phyloP scores from a whole-genome alignment of 2,888 invertebrate genomes.

The Microctonus aethiopoides region DNA sequence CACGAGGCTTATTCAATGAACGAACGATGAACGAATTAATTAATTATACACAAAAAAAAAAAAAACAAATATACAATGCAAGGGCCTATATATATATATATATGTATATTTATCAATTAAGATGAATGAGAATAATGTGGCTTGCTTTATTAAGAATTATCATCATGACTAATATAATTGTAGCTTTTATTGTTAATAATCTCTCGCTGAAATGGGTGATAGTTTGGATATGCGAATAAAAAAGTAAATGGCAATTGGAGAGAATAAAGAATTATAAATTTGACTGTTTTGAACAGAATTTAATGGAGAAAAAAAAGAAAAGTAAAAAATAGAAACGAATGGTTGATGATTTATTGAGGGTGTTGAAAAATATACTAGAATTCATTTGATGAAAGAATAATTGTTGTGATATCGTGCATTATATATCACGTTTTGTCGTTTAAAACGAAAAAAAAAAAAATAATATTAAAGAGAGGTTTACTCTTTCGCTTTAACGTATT shows the following conservation, averaged over 20 bases:
- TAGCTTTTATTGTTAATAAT: conserved; percentile 19
- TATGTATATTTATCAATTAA: conserved; percentile 4
- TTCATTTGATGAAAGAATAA: background rate
- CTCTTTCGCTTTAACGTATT: conserved; percentile 6
- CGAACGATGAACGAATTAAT: background rate
- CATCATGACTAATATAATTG: conserved; percentile 3
- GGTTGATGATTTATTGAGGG: background rate
- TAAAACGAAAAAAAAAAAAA: background rate
- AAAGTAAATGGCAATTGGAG: background rate
- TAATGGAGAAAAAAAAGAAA: background rate
- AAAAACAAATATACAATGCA: conserved; percentile 11
- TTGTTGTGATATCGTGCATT: background rate
- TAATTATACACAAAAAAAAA: conserved; percentile 1
- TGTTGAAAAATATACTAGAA: background rate
- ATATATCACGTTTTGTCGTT: background rate
- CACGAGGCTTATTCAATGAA: background rate
- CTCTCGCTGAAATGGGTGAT: background rate
- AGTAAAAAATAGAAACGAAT: background rate
- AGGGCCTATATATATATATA: conserved; percentile 22
- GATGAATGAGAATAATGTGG: background rate
- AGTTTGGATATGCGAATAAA: background rate
- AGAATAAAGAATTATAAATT: background rate
- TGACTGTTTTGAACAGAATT: background rate
- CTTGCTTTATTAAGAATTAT: conserved; percentile 7
- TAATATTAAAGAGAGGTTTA: conserved; percentile 1